These are phyloP conservation scores for Philhelius pedissequus DNA, from an alignment of 2,888 invertebrate species.

Conservation along the genomic window DNA sequence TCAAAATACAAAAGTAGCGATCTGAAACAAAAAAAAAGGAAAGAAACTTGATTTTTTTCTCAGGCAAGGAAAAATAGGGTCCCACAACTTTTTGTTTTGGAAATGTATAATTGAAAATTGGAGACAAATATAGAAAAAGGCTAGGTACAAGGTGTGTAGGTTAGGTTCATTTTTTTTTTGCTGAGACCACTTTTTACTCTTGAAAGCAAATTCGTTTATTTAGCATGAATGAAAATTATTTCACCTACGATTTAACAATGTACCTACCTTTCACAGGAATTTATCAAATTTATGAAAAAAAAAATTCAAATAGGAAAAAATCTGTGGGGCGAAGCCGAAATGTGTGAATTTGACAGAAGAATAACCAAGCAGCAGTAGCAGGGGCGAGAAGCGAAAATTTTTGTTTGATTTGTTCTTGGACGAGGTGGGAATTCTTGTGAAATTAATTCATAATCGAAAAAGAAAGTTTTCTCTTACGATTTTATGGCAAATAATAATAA, in stretches of 20 bases:
- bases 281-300: background rate
- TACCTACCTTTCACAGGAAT: background rate
- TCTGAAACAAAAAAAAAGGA: background rate
- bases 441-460: conserved; percentile 6
- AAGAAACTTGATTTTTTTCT: background rate
- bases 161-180: background rate
- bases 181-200: background rate
- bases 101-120: background rate
- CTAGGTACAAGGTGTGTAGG: background rate
- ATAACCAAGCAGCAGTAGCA: conserved; percentile 1
- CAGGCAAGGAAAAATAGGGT: background rate
- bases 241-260: background rate
- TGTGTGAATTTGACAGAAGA: conserved; percentile 58
- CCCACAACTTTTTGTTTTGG: conserved; percentile 6
- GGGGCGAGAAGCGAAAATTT: conserved; percentile 43
- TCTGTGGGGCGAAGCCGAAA: conserved; percentile 61
- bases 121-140: background rate
- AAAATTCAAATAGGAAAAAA: background rate
- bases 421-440: conserved; percentile 21
- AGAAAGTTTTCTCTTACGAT: background rate
- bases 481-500: background rate
- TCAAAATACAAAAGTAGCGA: conserved; percentile 8
- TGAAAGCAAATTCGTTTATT: background rate
- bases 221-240: background rate
- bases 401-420: conserved; percentile 51